phyloP scores from a whole-genome alignment of 1,140 invertebrate species.

The Lamellibrachia luymesi region DNA sequence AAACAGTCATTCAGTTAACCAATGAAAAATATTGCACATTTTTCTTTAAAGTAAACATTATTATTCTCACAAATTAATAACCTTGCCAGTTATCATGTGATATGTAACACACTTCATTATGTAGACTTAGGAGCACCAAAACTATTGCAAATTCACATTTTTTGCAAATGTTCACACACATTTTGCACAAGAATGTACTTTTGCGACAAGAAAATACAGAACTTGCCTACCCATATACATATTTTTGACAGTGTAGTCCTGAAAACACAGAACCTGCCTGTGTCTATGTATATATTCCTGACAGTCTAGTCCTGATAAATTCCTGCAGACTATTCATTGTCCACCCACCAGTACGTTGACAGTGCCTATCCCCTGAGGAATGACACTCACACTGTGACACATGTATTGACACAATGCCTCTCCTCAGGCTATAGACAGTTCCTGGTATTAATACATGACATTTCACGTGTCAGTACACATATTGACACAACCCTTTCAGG shows the following conservation, averaged over 20 bases:
- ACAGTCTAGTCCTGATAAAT: background rate
- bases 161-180: background rate
- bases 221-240: background rate
- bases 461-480: background rate
- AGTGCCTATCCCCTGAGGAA: background rate
- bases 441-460: background rate
- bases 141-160: background rate
- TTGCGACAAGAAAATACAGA: background rate
- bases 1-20: background rate
- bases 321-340: background rate
- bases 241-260: background rate
- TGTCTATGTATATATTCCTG: background rate
- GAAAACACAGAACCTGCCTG: background rate
- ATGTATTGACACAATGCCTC: background rate
- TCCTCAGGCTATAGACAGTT: background rate
- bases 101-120: background rate
- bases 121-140: background rate
- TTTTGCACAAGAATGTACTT: background rate
- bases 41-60: background rate
- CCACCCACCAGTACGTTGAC: background rate
- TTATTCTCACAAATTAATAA: background rate
- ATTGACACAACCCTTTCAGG: background rate
- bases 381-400: background rate
- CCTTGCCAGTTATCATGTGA: background rate
- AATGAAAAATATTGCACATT: background rate